Base-by-base conservation (phyloP, 2,113 vertebrate species). In the Protobothrops flavoviridis region DNA sequence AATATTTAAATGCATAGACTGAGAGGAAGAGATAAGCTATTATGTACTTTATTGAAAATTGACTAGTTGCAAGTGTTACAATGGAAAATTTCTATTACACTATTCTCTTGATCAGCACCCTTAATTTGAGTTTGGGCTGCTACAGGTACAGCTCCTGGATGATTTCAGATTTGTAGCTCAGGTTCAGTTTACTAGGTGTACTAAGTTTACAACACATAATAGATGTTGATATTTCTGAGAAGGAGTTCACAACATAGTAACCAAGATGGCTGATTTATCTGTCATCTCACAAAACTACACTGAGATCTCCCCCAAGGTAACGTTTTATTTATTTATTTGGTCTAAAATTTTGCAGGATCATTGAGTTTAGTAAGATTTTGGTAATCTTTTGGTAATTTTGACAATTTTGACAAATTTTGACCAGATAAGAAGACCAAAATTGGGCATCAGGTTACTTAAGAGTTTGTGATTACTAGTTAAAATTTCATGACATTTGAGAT, bases 1-100 rank as follows among this genome's bases (percentile, higher is more conserved):
- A 94, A 96, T 59, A 24, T 74, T 95, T 92, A 69, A 91, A 26
- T 86, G 55, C 29, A 50, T 61, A 94, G 81, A 50, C 23, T 89
- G 26, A 57, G 29, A 64, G 17, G 15, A 89, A 56, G 52, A 29
- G 20, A 26, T 87, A 89, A n/a, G 55, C 12, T 39, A 26, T 39
- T 56, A 24, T n/a, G 23, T 87, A 91, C 21, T 89, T 55, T 92
- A 92, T 91, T 94, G 50, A 21, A n/a, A 10, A 91, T 26, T 87
- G 89, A 64, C 53, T 87, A 48, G 50, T 45, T 94, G 29, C 43
- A 8, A 85, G 23, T 11, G 21, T 29, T 86, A 24, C 50, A 26
- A 20, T 87, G 86, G 50, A n/a, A 2, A 26, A 8, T 43, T 26
- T 85, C n/a, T 53, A 5, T 87, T 4, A 26, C 23, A 29, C 85